A percentile compares a stretch with the other conserved stretches of the same genome.
phyloP scores from a whole-genome alignment of 2,113 vertebrate species.

The Apeltes quadracus region DNA sequence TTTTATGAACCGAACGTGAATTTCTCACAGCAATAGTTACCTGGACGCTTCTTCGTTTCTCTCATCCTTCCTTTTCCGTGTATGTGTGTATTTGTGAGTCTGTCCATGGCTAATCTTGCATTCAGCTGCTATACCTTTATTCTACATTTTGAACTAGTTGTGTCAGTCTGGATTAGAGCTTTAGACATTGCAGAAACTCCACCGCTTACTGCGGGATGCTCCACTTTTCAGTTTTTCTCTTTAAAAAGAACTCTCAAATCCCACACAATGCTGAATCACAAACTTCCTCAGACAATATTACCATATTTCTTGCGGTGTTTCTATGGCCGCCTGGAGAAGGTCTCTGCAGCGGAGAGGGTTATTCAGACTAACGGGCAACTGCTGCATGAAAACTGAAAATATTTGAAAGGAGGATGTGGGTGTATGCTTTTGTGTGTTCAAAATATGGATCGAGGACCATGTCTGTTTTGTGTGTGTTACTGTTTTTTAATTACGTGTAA shows the following conservation, averaged over 20 bases:
- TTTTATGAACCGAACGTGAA: background rate
- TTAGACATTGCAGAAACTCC: background rate
- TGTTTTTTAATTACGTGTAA: slow-evolving; percentile 13
- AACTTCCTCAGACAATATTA: background rate
- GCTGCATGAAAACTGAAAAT: slow-evolving; percentile 13
- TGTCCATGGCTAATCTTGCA: background rate
- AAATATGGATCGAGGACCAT: slow-evolving; percentile 11
- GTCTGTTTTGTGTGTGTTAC: background rate
- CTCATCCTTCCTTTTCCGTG: background rate
- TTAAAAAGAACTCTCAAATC: background rate
- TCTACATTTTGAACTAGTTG: background rate
- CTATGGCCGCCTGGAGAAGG: slow-evolving; percentile 30
- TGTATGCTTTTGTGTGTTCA: slow-evolving; percentile 5
- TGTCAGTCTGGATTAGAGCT: background rate
- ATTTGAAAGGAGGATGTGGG: background rate
- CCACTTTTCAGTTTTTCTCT: background rate
- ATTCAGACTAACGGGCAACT: slow-evolving; percentile 45
- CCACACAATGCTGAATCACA: background rate
- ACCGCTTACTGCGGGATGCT: slow-evolving; percentile 4
- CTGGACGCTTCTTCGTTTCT: background rate
- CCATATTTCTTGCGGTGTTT: slow-evolving; percentile 25
- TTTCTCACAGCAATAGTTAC: background rate
- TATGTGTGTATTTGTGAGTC: background rate
- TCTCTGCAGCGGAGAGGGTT: slow-evolving; percentile 22
- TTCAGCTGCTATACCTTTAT: background rate